Evolutionary conservation across 2,797 vertebrate genomes (phyloP), one percentile per base, ranked within the genome.

Genomic region (Sebastes cheni): DNA sequence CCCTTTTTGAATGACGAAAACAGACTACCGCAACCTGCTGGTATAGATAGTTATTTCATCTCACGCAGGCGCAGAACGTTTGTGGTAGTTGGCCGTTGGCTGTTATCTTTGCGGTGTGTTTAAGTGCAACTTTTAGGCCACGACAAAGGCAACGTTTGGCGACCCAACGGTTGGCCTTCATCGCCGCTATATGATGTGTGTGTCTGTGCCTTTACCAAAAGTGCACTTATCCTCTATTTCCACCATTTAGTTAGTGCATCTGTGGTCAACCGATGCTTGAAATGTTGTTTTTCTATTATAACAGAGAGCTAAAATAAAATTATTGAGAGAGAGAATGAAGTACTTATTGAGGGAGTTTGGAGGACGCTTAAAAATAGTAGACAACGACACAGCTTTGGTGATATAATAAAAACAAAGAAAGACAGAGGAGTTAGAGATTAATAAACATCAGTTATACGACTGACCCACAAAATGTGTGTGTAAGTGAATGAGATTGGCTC

Each of bases 391-490:
- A 78, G 74, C 36, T 58, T 66, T 76, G 50, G 36, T 85, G 67
- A 86, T 62, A 18, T 36, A 77, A 82, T 34, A 77, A 76, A 76
- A 75, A 74, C 20, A 85, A 71, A 54, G 14, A 60, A 75, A 72
- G 23, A 80, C 29, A 56, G 71, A 50, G 23, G 62, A 74, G 75
- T 82, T 71, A 34, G 30, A 67, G 67, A 84, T 84, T 72, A 81
- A 67, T 75, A 76, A 85, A 78, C 39, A 84, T 86, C 67, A 70
- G 71, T 65, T 56, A 22, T 32, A 55, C 36, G 30, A 80, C 58
- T 75, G 65, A 84, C 77, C 72, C 79, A 80, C 72, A 72, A 39
- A 42, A 13, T 50, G 6, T 27, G 68, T 6, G 55, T 9, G 30
- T 22, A 9, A 20, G 46, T 60, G 58, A 61, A 22, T 60, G 75